Evolutionary conservation across 2,888 invertebrate genomes (phyloP).

Genomic region (Unio pictorum): DNA sequence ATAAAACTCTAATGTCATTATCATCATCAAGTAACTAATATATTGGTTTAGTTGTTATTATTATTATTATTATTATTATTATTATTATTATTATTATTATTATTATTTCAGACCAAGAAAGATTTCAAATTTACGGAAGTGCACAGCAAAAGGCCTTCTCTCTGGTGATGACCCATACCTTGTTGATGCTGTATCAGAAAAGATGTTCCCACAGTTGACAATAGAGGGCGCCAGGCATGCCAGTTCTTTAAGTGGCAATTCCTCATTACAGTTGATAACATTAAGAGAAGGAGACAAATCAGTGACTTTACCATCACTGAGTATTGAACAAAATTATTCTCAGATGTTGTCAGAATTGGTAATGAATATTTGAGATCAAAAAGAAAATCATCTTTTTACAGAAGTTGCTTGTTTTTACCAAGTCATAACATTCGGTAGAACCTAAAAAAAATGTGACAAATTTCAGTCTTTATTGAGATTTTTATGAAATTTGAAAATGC

Average conservation of each 20-base stretch:
- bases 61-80: too few species aligned
- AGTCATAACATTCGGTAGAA: too few species aligned
- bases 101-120: constrained; percentile 45
- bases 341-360: constrained; percentile 74
- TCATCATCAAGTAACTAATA: background rate
- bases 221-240: constrained; percentile 40
- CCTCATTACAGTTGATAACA: constrained; percentile 68
- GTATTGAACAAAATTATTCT: constrained; percentile 74
- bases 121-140: constrained; percentile 37
- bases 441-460: too few species aligned
- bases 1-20: background rate
- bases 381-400: too few species aligned
- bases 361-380: constrained; percentile 65
- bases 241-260: constrained; percentile 28
- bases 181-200: constrained; percentile 69
- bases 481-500: too few species aligned
- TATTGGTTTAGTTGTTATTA: too few species aligned
- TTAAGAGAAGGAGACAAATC: constrained; percentile 70
- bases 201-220: constrained; percentile 70
- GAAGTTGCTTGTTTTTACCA: too few species aligned
- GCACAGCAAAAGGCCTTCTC: constrained; percentile 53
- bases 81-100: constrained; percentile 1
- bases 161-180: constrained; percentile 74
- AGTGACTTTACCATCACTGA: constrained; percentile 71
- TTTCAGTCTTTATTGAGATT: too few species aligned